Evolutionary conservation across 2,797 vertebrate genomes (phyloP).

Genomic region (Sebastes variabilis): DNA sequence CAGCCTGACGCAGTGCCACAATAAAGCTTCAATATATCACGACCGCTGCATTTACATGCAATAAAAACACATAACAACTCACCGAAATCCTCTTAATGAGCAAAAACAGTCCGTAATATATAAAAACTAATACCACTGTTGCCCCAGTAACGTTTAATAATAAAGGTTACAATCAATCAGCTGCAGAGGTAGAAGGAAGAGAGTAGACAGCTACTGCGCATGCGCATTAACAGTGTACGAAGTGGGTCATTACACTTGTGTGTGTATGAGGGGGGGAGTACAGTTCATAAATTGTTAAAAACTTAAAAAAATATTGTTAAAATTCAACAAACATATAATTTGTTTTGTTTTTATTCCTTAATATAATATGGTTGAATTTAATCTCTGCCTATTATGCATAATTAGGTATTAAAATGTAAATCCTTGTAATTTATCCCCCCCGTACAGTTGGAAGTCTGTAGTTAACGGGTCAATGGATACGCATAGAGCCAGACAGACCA

Average conservation of each 20-base stretch:
- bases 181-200: conserved; percentile 8
- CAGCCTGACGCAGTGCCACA: neutral
- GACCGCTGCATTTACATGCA: neutral
- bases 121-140: conserved; percentile 39
- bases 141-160: too few species aligned
- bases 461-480: neutral
- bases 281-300: neutral
- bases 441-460: neutral
- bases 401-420: rapidly evolving
- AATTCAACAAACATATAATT: rapidly evolving
- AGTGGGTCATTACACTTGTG: conserved; percentile 23
- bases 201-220: conserved; percentile 4
- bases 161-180: neutral
- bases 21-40: neutral
- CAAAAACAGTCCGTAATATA: conserved; percentile 66
- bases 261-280: neutral
- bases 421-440: neutral
- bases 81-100: conserved; percentile 70
- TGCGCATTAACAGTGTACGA: conserved; percentile 28
- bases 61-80: neutral
- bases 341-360: too few species aligned
- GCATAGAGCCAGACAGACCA: neutral
- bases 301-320: rapidly evolving
- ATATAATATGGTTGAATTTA: rapidly evolving
- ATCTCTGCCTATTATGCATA: rapidly evolving